A percentile compares a stretch with the other conserved stretches of the same genome.
Evolutionary conservation across 2,797 vertebrate genomes (phyloP).

Genomic region (Phrynocephalus forsythii): DNA sequence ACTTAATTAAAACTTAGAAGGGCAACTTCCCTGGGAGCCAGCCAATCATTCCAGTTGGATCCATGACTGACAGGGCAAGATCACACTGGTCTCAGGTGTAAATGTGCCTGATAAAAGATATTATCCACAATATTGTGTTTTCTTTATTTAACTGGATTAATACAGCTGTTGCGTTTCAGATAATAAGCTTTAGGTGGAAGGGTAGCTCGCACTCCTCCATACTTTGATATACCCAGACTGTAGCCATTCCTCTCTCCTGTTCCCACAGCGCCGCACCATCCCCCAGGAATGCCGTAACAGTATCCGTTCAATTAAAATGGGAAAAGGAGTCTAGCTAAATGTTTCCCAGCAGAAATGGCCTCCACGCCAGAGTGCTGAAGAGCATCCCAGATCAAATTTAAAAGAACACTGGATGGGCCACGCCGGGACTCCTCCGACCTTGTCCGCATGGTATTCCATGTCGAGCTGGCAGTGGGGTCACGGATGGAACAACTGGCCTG

Average conservation of each 20-base stretch:
- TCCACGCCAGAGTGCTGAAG: slow-evolving; percentile 15
- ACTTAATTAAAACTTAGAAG: accelerated
- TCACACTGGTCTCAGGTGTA: accelerated
- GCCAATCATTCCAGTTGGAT: not conserved
- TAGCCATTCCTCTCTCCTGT: slow-evolving; percentile 31
- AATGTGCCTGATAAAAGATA: slow-evolving; percentile 23
- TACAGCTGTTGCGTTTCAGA: slow-evolving; percentile 58
- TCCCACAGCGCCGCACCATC: slow-evolving; percentile 46
- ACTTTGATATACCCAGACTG: not conserved
- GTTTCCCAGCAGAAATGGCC: slow-evolving; percentile 30
- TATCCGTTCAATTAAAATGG: slow-evolving; percentile 6
- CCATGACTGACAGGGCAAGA: not conserved
- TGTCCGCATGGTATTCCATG: slow-evolving; percentile 19
- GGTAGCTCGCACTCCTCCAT: slow-evolving; percentile 25
- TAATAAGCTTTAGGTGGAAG: slow-evolving; percentile 2
- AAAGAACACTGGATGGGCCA: slow-evolving; percentile 23
- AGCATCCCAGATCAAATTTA: slow-evolving; percentile 48
- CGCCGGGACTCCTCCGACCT: slow-evolving; percentile 5
- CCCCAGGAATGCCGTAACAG: slow-evolving; percentile 44
- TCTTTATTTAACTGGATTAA: slow-evolving; percentile 46
- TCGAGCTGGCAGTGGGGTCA: not conserved
- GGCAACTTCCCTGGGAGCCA: not conserved
- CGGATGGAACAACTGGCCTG: slow-evolving; percentile 22
- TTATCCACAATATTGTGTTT: not conserved
- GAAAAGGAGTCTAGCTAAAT: slow-evolving; percentile 21